phyloP scores from a whole-genome alignment of 2,113 vertebrate species.

The Bubo bubo region DNA sequence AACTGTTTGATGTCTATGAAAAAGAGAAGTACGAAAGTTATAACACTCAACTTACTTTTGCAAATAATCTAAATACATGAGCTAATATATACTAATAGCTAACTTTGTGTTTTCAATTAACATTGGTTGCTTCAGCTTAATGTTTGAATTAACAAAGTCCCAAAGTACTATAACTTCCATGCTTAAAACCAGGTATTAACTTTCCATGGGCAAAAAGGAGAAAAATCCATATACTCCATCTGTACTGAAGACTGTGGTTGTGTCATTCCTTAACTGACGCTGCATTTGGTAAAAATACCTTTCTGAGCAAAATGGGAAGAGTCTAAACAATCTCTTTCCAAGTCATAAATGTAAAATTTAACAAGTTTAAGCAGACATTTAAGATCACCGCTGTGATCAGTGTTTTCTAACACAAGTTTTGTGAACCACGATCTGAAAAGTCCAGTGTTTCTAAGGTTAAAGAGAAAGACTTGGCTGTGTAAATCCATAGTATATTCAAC shows the following conservation, averaged over 20 bases:
- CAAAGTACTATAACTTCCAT: background rate
- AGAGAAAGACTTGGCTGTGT: background rate
- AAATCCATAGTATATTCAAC: background rate
- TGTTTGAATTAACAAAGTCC: background rate
- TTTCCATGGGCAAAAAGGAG: background rate
- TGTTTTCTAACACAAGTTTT: background rate
- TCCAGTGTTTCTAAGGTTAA: background rate
- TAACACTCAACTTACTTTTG: background rate
- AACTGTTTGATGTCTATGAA: background rate
- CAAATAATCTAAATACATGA: background rate
- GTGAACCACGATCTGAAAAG: background rate
- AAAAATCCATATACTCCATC: background rate
- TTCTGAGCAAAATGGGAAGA: background rate
- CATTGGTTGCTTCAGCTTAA: background rate
- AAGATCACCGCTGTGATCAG: background rate
- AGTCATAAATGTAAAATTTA: background rate
- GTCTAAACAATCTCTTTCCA: background rate
- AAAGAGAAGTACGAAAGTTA: background rate
- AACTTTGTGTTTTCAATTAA: background rate
- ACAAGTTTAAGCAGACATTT: background rate
- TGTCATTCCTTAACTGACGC: background rate
- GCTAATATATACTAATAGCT: background rate
- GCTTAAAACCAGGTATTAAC: background rate
- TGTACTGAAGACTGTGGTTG: background rate
- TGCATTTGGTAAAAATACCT: background rate